Percentiles rank a stretch among this genome's conserved stretches.
phyloP scores from a whole-genome alignment of 2,797 vertebrate genomes.

The Sebastes minor region DNA sequence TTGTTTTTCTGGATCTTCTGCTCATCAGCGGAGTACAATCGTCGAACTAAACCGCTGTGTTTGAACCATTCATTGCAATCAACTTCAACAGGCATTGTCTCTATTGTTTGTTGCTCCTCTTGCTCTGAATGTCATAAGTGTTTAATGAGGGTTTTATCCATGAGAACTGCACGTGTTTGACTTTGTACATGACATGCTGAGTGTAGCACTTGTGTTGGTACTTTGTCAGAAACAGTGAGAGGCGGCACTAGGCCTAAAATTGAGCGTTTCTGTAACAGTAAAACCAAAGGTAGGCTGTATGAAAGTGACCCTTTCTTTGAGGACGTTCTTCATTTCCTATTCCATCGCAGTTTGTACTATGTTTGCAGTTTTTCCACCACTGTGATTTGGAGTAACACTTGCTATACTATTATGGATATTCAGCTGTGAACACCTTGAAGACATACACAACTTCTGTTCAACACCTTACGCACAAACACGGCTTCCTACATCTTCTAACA shows the following conservation, averaged over 20 bases:
- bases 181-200: constrained; percentile 28
- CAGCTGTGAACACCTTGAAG: constrained; percentile 6
- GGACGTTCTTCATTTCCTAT: constrained; percentile 39
- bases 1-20: constrained; percentile 57
- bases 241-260: background rate
- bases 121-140: constrained; percentile 10
- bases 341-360: constrained; percentile 29
- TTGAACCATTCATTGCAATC: constrained; percentile 48
- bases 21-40: constrained; percentile 51
- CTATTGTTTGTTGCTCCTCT: constrained; percentile 20
- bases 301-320: constrained; percentile 24
- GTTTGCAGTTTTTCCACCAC: constrained; percentile 40
- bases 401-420: constrained; percentile 52
- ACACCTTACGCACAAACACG: constrained; percentile 9
- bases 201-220: background rate
- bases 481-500: constrained; percentile 17
- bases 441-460: background rate
- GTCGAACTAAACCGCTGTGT: constrained; percentile 9
- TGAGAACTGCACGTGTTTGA: constrained; percentile 16
- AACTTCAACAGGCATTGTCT: constrained; percentile 9
- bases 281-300: background rate
- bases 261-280: background rate
- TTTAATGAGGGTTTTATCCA: constrained; percentile 36
- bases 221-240: background rate
- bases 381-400: constrained; percentile 46